Percentiles rank a stretch among this genome's conserved stretches.
Evolutionary conservation across 1,140 invertebrate species (phyloP).

Genomic region (Wasmannia auropunctata): DNA sequence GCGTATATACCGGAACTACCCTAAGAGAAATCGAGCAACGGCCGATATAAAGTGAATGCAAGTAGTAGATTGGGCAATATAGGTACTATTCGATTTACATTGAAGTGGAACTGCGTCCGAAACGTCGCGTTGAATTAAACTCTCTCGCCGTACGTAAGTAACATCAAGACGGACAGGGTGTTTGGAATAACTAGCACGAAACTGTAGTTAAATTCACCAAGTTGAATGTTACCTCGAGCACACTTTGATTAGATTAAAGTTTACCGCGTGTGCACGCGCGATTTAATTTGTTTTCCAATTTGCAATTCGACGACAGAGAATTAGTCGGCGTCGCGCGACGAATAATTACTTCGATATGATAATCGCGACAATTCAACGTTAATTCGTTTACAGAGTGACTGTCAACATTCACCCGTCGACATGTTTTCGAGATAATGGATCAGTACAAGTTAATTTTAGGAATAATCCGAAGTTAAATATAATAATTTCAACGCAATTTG

Average conservation of each 20-base stretch:
- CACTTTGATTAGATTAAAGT: conserved; percentile 31
- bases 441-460: not conserved
- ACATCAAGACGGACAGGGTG: not conserved
- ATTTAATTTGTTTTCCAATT: conserved; percentile 35
- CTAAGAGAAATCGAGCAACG: not conserved
- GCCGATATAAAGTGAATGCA: not conserved
- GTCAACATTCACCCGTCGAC: not conserved
- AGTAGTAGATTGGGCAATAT: not conserved
- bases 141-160: not conserved
- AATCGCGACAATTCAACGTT: not conserved
- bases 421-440: not conserved
- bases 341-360: not conserved
- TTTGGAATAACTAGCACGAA: conserved; percentile 2
- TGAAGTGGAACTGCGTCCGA: too few species aligned
- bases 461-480: not conserved
- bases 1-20: too few species aligned
- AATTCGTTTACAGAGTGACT: not conserved
- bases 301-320: not conserved
- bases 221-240: conserved; percentile 17
- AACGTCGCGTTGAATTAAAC: not conserved
- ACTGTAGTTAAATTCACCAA: conserved; percentile 38
- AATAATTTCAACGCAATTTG: not conserved
- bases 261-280: not conserved
- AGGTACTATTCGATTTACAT: not conserved
- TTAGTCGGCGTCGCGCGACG: not conserved